Base-by-base conservation (phyloP, 64 coral and sea anemone species). In the Trachythela sp. region DNA sequence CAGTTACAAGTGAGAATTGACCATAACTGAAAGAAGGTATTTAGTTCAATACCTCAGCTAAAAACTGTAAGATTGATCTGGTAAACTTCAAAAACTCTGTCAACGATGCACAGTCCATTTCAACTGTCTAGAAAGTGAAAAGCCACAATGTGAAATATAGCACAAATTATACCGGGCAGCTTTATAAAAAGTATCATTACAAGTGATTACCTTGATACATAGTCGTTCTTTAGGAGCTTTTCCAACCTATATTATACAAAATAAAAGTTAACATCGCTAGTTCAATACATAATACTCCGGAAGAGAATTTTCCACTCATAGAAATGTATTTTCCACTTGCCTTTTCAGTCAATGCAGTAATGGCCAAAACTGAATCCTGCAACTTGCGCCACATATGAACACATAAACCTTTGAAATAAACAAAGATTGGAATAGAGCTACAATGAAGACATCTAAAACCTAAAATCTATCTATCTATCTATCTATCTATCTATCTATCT, bases 161-260 rank as follows among this genome's bases (percentile, higher is more conserved):
- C n/a, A n/a, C n/a, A n/a, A 52, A 1, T 15, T 1, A 52, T 20
- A 52, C 1, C 22, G 1, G 49, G 9, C 13, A 52, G 22, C 22
- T 15, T 52, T 15, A 20, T 8, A 52, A 52, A 52, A 52, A 52
- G 49, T 11, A 11, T 52, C 49, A 15, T 49, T 52, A 52, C 1
- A 45, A 45, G 42, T 45, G 42, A 45, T 45, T 64, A 97, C 95
- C 93, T 97, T 97, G 31, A 91, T 56, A 75, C 95, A 97, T 15
- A 97, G 93, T 33, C 95, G 90, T 89, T 97, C 93, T 88, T 97
- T 97, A 15, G 95, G 95, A 71, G 95, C 95, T 92, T 97, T 97
- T 18, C 93, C 93, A 91, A 97, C 95, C 95, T 97, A 76, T 36
- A 67, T n/a, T n/a, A n/a, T n/a, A n/a, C n/a, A n/a, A n/a, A n/a